These are phyloP conservation scores for Todiramphus saurophagus DNA, from an alignment of 2,113 vertebrate species.

Conservation along the genomic window DNA sequence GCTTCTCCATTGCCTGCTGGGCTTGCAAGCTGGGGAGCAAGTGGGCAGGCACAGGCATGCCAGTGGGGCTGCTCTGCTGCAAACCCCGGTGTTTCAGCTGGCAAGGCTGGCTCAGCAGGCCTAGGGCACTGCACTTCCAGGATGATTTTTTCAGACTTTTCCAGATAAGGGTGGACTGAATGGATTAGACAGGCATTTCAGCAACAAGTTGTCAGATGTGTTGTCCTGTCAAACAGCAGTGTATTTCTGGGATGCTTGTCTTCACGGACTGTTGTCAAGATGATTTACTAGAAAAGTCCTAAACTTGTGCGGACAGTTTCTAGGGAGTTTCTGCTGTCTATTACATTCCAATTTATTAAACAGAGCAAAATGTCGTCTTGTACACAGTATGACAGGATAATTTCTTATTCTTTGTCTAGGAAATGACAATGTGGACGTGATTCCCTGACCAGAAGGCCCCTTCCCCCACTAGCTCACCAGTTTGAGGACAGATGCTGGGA, in stretches of 20 bases:
- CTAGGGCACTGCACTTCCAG: neutral
- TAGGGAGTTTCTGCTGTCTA: neutral
- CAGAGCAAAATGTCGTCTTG: neutral
- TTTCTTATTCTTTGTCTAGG: slow-evolving; percentile 18
- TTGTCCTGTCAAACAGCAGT: neutral
- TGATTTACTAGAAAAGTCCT: neutral
- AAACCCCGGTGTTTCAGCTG: neutral
- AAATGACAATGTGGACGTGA: neutral
- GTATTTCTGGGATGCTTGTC: neutral
- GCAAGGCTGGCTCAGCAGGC: neutral
- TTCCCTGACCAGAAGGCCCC: slow-evolving; percentile 1
- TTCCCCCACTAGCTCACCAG: neutral
- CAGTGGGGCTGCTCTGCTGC: neutral
- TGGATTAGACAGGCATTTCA: neutral
- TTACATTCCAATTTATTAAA: neutral
- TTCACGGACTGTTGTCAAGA: neutral
- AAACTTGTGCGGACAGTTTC: neutral
- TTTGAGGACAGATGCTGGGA: slow-evolving; percentile 53
- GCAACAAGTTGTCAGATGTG: neutral
- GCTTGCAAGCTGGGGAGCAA: neutral
- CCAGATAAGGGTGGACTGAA: neutral
- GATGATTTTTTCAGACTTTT: neutral
- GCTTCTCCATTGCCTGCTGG: neutral
- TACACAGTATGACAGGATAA: neutral
- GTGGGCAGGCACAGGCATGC: fast-evolving